phyloP scores from a whole-genome alignment of 1,140 invertebrate species.

The Drosophila ananassae region DNA sequence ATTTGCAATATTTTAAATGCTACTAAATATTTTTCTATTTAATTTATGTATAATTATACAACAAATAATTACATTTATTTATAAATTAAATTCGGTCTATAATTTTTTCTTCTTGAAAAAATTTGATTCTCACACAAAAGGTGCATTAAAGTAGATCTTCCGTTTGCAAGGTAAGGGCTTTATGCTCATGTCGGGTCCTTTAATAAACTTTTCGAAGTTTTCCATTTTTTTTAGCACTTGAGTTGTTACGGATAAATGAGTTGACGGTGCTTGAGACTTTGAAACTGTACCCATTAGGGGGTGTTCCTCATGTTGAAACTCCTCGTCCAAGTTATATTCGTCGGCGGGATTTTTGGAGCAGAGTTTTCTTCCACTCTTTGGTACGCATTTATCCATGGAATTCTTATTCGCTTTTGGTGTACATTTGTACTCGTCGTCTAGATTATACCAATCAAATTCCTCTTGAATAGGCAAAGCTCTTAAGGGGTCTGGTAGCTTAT shows the following conservation, averaged over 20 bases:
- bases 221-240: conserved; percentile 67
- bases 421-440: conserved; percentile 81
- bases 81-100: too few species aligned
- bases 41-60: too few species aligned
- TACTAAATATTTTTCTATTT: too few species aligned
- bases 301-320: conserved; percentile 56
- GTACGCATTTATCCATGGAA: conserved; percentile 38
- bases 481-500: conserved; percentile 28
- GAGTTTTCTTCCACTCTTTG: conserved; percentile 58
- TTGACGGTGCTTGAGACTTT: not conserved
- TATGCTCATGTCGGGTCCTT: conserved; percentile 65
- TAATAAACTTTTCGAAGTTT: conserved; percentile 79
- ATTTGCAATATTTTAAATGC: too few species aligned
- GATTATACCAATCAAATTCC: conserved; percentile 83
- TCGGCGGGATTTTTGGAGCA: conserved; percentile 56
- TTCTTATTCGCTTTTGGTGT: conserved; percentile 20
- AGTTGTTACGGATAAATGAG: conserved; percentile 26
- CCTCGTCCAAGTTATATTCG: conserved; percentile 81
- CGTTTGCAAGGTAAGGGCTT: conserved; percentile 79
- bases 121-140: conserved; percentile 62
- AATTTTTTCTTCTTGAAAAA: too few species aligned
- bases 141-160: conserved; percentile 78
- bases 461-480: conserved; percentile 69
- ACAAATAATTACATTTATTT: too few species aligned
- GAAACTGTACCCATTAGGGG: conserved; percentile 2